phyloP scores from a whole-genome alignment of 2,113 vertebrate species.

The Balaenoptera acutorostrata region DNA sequence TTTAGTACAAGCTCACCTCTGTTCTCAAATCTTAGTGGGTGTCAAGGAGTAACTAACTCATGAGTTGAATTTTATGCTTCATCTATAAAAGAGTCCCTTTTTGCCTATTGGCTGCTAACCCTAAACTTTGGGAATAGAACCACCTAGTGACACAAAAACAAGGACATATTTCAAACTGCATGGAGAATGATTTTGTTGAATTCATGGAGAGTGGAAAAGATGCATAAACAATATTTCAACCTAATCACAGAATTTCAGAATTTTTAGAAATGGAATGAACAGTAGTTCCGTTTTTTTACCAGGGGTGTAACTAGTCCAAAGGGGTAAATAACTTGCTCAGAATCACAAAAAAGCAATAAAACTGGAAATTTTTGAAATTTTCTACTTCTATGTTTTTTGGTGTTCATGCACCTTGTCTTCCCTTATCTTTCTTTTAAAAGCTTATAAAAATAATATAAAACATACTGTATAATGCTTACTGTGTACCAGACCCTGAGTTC shows the following conservation, averaged over 20 bases:
- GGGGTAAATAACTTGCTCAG: not conserved
- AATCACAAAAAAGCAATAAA: not conserved
- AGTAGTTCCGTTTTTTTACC: not conserved
- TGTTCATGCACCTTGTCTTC: not conserved
- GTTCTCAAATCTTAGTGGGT: not conserved
- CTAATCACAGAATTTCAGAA: not conserved
- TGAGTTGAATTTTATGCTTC: not conserved
- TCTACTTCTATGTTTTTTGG: not conserved
- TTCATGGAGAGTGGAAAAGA: not conserved
- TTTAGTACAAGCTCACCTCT: not conserved
- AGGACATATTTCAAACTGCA: not conserved
- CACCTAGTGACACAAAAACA: not conserved
- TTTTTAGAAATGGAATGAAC: not conserved
- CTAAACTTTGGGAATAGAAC: not conserved
- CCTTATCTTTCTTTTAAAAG: not conserved
- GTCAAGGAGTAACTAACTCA: not conserved
- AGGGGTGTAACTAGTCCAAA: not conserved
- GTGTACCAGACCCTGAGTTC: not conserved
- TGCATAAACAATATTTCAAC: not conserved
- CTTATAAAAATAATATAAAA: not conserved
- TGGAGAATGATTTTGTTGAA: not conserved
- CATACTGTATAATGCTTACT: not conserved
- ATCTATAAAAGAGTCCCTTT: not conserved
- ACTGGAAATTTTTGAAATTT: not conserved
- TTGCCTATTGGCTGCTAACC: not conserved